Evolutionary conservation across 2,888 invertebrate species (phyloP).

Genomic region (Sclerodermus sp.): DNA sequence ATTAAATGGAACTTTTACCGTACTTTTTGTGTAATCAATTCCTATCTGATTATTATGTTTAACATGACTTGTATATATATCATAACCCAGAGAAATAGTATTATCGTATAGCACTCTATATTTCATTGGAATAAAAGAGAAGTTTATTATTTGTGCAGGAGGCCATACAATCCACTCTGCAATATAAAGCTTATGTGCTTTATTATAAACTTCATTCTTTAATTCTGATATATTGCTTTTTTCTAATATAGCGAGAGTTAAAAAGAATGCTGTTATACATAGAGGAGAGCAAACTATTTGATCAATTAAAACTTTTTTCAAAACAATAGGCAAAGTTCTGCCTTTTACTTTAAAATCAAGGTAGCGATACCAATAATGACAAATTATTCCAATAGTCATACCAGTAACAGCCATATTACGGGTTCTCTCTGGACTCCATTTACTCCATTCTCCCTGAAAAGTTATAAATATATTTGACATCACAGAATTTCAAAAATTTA

Average conservation of each 20-base stretch:
- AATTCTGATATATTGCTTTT: slow-evolving; percentile 65
- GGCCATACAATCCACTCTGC: slow-evolving; percentile 95
- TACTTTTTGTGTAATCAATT: slow-evolving; percentile 1
- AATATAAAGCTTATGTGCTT: slow-evolving; percentile 76
- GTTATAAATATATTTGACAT: neutral
- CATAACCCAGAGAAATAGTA: slow-evolving; percentile 81
- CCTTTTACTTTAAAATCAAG: slow-evolving; percentile 76
- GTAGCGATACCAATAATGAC: slow-evolving; percentile 84
- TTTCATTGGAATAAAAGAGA: slow-evolving; percentile 79
- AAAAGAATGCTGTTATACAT: slow-evolving; percentile 75
- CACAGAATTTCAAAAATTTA: neutral
- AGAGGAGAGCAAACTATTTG: slow-evolving; percentile 84
- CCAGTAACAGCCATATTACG: slow-evolving; percentile 79
- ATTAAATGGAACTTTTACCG: neutral
- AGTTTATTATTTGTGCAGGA: slow-evolving; percentile 89
- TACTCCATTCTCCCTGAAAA: slow-evolving; percentile 58
- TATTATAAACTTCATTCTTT: slow-evolving; percentile 69
- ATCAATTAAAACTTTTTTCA: slow-evolving; percentile 80
- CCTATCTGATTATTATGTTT: slow-evolving; percentile 61
- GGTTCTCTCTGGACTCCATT: slow-evolving; percentile 67
- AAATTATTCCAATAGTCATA: slow-evolving; percentile 73
- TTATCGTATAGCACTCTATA: slow-evolving; percentile 88
- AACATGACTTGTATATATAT: slow-evolving; percentile 81
- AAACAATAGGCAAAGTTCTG: slow-evolving; percentile 65
- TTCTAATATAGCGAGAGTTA: slow-evolving; percentile 75